These are phyloP conservation scores for Cyprichromis sp. DNA, from an alignment of 2,113 vertebrate species.

Conservation along the genomic window DNA sequence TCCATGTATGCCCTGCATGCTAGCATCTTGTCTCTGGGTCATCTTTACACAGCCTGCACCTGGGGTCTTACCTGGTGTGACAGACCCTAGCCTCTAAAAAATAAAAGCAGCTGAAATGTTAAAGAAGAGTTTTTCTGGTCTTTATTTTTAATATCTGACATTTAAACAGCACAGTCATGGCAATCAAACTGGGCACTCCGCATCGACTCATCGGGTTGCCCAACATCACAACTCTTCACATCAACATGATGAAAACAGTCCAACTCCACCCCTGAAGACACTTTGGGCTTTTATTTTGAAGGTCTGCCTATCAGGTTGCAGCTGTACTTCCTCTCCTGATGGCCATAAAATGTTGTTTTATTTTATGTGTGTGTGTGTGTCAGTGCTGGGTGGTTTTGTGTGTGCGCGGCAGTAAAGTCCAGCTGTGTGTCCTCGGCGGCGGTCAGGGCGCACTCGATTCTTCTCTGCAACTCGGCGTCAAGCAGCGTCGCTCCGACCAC, in stretches of 20 bases:
- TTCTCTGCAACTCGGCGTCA: slow-evolving; percentile 26
- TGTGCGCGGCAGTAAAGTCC: slow-evolving; percentile 6
- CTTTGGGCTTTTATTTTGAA: background rate
- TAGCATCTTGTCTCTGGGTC: background rate
- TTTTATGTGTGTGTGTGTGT: background rate
- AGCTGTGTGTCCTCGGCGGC: background rate
- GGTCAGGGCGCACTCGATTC: background rate
- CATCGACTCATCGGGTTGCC: background rate
- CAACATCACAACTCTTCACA: background rate
- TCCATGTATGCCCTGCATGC: background rate
- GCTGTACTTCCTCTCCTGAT: background rate
- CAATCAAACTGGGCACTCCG: background rate
- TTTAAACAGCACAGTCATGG: background rate
- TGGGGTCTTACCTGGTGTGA: background rate
- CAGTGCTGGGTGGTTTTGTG: background rate
- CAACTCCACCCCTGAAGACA: background rate
- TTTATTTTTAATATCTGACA: background rate
- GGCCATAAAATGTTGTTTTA: background rate
- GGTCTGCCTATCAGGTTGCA: background rate
- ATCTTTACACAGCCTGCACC: background rate
- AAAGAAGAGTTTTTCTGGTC: background rate
- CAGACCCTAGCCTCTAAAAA: background rate
- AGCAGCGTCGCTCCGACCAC: background rate
- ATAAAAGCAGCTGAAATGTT: background rate
- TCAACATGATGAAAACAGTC: background rate